Evolutionary conservation across 2,797 vertebrate genomes (phyloP).

Genomic region (Chiroxiphia lanceolata): DNA sequence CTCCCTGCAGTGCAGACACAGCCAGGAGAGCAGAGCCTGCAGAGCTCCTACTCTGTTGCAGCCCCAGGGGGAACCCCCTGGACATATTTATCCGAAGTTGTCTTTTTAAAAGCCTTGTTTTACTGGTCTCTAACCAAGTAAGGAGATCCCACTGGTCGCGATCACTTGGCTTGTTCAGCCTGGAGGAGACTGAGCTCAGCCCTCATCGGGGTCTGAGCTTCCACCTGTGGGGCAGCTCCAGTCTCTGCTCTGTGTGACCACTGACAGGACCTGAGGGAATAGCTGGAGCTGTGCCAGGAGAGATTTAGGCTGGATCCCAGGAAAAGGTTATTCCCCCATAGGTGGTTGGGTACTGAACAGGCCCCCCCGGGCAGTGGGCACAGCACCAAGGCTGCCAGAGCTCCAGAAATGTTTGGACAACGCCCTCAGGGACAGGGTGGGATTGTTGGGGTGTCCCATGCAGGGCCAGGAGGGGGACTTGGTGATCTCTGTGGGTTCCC

Average conservation of each 20-base stretch:
- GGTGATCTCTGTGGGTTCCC: fast-evolving
- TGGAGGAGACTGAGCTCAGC: neutral
- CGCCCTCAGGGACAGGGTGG: neutral
- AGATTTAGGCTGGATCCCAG: neutral
- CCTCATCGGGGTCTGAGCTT: neutral
- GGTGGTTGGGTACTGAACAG: neutral
- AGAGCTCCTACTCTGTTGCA: neutral
- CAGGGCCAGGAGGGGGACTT: neutral
- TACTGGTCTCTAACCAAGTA: neutral
- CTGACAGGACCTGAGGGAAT: neutral
- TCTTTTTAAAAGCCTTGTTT: neutral
- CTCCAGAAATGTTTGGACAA: neutral
- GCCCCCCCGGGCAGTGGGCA: neutral
- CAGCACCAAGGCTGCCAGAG: neutral
- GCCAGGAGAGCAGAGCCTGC: neutral
- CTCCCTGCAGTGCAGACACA: neutral
- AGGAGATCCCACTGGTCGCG: neutral
- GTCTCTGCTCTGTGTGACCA: neutral
- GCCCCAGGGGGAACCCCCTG: neutral
- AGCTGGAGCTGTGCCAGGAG: neutral
- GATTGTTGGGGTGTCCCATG: neutral
- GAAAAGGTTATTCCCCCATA: neutral
- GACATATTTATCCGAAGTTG: neutral
- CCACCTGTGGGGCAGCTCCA: neutral
- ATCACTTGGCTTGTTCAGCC: neutral